Conservation (phyloP, 1,140 invertebrate species). For the Drosophila parvula region DNA sequence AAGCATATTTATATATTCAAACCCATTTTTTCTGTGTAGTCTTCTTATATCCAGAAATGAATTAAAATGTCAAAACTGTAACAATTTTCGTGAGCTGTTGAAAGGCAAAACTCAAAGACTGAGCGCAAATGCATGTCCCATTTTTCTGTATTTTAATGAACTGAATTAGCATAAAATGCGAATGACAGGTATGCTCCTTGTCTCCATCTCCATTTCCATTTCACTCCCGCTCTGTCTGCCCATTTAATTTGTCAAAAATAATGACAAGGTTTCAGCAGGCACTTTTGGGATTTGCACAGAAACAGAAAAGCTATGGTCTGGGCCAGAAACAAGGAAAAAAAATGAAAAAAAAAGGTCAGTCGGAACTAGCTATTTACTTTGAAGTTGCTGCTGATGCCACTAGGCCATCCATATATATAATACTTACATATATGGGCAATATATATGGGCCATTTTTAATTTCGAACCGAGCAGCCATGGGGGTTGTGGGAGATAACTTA, state of each 20-base stretch:
- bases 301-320: not conserved
- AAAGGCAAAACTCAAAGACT: conserved; percentile 34
- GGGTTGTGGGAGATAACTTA: conserved; percentile 69
- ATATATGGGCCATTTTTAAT: conserved; percentile 60
- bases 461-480: conserved; percentile 17
- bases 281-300: conserved; percentile 71
- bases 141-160: conserved; percentile 79
- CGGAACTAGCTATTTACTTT: conserved; percentile 54
- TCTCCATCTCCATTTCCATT: conserved; percentile 11
- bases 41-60: conserved; percentile 20
- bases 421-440: conserved; percentile 13
- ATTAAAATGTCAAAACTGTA: conserved; percentile 68
- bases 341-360: conserved; percentile 51
- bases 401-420: conserved; percentile 19
- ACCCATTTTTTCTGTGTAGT: not conserved
- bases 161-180: conserved; percentile 77
- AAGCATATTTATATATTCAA: no score
- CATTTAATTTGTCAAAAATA: conserved; percentile 79
- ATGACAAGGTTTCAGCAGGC: conserved; percentile 74
- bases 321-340: not conserved
- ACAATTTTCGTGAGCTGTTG: conserved; percentile 45
- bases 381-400: conserved; percentile 37
- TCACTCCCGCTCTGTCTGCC: not conserved
- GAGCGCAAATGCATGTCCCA: conserved; percentile 65
- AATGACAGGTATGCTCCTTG: conserved; percentile 57